Evolutionary conservation across 2,888 invertebrate genomes (phyloP), one percentile per base, ranked within the genome.

Genomic region (Apamea epomidion): DNA sequence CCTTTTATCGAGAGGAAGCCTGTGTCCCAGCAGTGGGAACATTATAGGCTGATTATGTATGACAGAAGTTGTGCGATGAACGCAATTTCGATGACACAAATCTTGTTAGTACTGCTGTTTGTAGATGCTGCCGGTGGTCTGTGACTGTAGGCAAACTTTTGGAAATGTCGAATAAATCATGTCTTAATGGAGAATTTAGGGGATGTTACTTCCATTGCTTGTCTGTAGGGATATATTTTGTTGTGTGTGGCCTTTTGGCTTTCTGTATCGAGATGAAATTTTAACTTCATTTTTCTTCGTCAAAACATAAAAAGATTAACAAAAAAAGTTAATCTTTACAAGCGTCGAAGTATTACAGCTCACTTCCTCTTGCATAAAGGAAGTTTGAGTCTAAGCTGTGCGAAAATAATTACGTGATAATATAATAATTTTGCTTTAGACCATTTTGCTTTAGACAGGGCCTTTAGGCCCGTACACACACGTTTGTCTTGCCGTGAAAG

Each of bases 131-230:
- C 29, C 6, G 3, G 45, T 21, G 29, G 6, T 45, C 45, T 29
- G 45, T 85, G 83, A 80, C 80, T 81, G 79, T 12, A 29, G 42
- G 74, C 62, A 78, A 84, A 80, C 81, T 84, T 83, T 76, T 54
- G 60, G 67, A 72, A 81, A 78, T 75, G 74, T 67, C 81, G 86
- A 89, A 89, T 89, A 67, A 87, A 80, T 81, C 74, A 82, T 75
- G 37, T 54, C 45, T 42, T 42, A 16, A 80, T 71, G 25, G 54
- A 25, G 5, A 58, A 25, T 37, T 10, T 16, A 21, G 21, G 18
- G 8, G 21, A 72, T 54, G 74, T 75, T 74, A 51, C 48, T 74
- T 70, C 3, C 84, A 64, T 70, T 73, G 45, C 64, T 70, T 68
- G 37, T 65, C 16, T 21, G 67, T 45, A 16, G 14, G 48, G 48